These are phyloP conservation scores for Epistrophella euchroma DNA, from an alignment of 2,888 invertebrate species.

Conservation along the genomic window DNA sequence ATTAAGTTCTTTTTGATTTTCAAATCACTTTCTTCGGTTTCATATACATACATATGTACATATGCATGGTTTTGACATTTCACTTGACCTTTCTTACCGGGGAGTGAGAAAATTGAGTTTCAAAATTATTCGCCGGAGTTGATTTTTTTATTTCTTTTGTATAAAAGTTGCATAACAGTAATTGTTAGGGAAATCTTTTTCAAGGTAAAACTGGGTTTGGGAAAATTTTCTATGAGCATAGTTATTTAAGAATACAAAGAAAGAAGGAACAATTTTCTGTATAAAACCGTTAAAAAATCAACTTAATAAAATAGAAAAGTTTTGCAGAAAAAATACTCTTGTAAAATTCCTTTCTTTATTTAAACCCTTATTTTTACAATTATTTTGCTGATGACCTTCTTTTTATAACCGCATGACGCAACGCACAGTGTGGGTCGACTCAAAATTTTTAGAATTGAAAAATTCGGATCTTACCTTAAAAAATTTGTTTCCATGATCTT, in stretches of 20 bases:
- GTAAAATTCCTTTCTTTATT: not conserved
- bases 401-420: too few relatives aligned
- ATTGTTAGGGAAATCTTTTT: conserved; percentile 22
- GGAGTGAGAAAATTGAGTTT: conserved; percentile 71
- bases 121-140: conserved; percentile 21
- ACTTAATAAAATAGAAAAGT: not conserved
- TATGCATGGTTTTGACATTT: conserved; percentile 72
- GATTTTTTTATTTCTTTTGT: conserved; percentile 15
- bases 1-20: conserved; percentile 68
- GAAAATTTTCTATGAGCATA: not conserved
- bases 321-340: not conserved
- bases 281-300: not conserved
- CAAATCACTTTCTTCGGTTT: conserved; percentile 53
- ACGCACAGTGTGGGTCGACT: too few relatives aligned
- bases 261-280: not conserved
- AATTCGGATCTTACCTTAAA: too few relatives aligned
- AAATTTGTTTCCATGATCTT: too few relatives aligned
- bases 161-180: conserved; percentile 47
- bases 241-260: conserved; percentile 9
- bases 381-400: not conserved
- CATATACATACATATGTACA: conserved; percentile 23
- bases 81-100: conserved; percentile 67
- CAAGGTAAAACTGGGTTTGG: conserved; percentile 28
- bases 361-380: not conserved
- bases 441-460: too few relatives aligned